Percentiles rank a stretch among this genome's conserved stretches.
These are phyloP conservation scores for Eurytoma californica DNA, from an alignment of 2,888 invertebrate genomes.

Conservation along the genomic window DNA sequence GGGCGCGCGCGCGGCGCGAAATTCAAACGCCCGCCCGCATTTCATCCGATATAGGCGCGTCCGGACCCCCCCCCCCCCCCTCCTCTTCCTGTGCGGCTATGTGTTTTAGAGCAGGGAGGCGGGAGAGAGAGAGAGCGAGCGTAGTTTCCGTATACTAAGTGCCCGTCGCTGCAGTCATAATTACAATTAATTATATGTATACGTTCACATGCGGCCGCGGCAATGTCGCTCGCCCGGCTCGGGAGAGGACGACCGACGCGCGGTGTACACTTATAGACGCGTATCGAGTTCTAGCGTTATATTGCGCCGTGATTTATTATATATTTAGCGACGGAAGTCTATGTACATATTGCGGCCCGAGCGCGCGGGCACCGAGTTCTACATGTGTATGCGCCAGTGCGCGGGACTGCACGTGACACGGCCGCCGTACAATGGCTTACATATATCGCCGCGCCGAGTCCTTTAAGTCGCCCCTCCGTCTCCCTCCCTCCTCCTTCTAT, in stretches of 20 bases:
- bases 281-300: conserved; percentile 35
- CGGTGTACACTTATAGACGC: conserved; percentile 41
- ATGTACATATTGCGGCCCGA: conserved; percentile 31
- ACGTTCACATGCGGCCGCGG: conserved; percentile 26
- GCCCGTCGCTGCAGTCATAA: conserved; percentile 62
- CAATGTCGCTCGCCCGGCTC: not conserved
- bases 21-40: not conserved
- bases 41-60: conserved; percentile 18
- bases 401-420: conserved; percentile 11
- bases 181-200: conserved; percentile 67
- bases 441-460: not conserved
- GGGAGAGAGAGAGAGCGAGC: conserved; percentile 12
- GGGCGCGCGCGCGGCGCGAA: conserved; percentile 9
- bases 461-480: not conserved
- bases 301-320: conserved; percentile 53
- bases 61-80: conserved; percentile 12
- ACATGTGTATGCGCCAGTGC: conserved; percentile 1
- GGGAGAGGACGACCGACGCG: conserved; percentile 23
- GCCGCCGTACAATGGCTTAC: conserved; percentile 19
- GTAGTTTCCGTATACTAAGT: conserved; percentile 61
- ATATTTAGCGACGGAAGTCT: conserved; percentile 55
- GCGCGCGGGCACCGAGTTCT: not conserved
- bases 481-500: not conserved
- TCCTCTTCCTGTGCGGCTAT: not conserved
- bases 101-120: not conserved